phyloP scores from a whole-genome alignment of 2,888 invertebrate species.

The Macrophya annulata region DNA sequence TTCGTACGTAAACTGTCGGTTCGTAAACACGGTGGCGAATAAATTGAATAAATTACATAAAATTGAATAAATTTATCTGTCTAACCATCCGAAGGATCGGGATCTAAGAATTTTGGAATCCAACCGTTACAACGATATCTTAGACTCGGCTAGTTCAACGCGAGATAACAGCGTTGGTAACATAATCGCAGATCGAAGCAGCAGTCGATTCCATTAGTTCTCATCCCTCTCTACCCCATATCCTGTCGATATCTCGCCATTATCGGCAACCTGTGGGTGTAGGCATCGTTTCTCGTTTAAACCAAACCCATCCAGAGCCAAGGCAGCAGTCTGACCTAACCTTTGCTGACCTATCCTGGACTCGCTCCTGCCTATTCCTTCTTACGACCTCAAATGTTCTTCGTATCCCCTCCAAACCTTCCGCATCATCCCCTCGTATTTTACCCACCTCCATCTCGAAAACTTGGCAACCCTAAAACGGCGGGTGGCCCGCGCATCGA shows the following conservation, averaged over 20 bases:
- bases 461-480: constrained; percentile 48
- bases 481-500: constrained; percentile 38
- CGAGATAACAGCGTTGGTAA: constrained; percentile 33
- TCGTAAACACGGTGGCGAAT: constrained; percentile 20
- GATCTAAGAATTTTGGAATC: neutral
- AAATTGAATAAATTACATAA: constrained; percentile 27
- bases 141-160: constrained; percentile 5
- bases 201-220: constrained; percentile 32
- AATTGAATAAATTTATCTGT: constrained; percentile 27
- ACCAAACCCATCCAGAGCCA: constrained; percentile 27
- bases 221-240: neutral
- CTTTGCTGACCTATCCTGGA: constrained; percentile 10
- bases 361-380: neutral
- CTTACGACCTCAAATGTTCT: neutral
- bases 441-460: neutral
- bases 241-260: constrained; percentile 47
- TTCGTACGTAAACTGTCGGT: neutral
- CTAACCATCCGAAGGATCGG: neutral
- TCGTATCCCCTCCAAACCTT: neutral
- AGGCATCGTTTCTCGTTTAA: constrained; percentile 31
- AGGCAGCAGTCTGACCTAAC: constrained; percentile 14
- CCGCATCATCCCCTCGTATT: neutral
- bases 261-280: constrained; percentile 55
- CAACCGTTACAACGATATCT: neutral
- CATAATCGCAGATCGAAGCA: constrained; percentile 32